Evolutionary conservation across 2,888 invertebrate genomes (phyloP), one percentile per base, ranked within the genome.

Genomic region (Poecilobothrus nobilitatus): DNA sequence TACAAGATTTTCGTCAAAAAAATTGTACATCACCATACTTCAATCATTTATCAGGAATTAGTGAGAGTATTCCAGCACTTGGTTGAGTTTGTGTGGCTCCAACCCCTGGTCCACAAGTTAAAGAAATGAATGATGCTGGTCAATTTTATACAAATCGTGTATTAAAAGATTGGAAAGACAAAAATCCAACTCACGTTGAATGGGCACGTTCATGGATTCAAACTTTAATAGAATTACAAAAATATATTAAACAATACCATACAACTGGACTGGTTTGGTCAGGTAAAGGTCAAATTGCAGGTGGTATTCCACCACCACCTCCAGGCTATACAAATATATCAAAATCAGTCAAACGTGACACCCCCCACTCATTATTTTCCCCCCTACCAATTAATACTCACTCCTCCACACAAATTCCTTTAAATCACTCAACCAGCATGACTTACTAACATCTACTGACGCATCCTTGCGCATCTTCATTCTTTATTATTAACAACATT

Each of bases 81-180:
- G 97, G 93, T 73, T 99, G 99, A 98, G 95, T 99, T 68, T 90
- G 94, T 63, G 89, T 97, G 73, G 83, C 90, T 27, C 95, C 97
- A 3, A 91, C 97, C 0, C 99, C 99, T 0, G 92, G 91, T 1
- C 98, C 98, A 0, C 95, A 93, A 80, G 91, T 99, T 21, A 98
- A 98, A 83, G 99, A 99, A 83, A 96, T 97, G 95, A 91, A 92
- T 76, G 98, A 99, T 80, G 95, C 98, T 12, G 95, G 97, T 1
- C 94, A 95, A 83, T 99, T 98, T 84, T 99, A 96, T 83, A 92
- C 95, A 69, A 99, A 99, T 84, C 89, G 98, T 72, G 97, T 99
- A 62, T 85, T 99, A 70, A 98, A 97, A 82, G 98, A 98, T 73
- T 97, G 92, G 92, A 98, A 97, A 82, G 97, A 96, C 79, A 96